phyloP scores from a whole-genome alignment of 2,888 invertebrate genomes.

The Lasioglossum oenotherae region DNA sequence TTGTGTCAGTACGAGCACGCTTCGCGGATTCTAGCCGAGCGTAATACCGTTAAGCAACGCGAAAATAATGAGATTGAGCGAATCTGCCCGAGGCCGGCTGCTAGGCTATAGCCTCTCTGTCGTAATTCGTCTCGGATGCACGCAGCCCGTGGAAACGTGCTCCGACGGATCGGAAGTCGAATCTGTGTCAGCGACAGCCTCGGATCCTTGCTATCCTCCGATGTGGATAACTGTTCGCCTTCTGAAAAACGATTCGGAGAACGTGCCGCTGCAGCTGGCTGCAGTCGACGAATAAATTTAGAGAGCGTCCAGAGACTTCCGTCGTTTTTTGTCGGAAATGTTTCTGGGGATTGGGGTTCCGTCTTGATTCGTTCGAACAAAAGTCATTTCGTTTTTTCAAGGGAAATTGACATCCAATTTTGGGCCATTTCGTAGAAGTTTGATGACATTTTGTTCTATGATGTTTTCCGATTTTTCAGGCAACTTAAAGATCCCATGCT shows the following conservation, averaged over 20 bases:
- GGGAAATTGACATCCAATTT: too few species aligned
- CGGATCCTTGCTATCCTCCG: background rate
- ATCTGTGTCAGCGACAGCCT: conserved; percentile 11
- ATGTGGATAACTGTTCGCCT: background rate
- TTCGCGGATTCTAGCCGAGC: conserved; percentile 48
- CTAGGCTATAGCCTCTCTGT: background rate
- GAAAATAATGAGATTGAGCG: conserved; percentile 39
- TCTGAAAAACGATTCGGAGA: background rate
- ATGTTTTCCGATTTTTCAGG: too few species aligned
- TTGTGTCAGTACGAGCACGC: conserved; percentile 60
- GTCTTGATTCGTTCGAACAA: background rate
- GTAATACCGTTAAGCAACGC: conserved; percentile 61
- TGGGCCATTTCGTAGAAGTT: too few species aligned
- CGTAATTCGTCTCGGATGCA: conserved; percentile 16
- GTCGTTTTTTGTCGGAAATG: background rate
- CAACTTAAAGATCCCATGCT: too few species aligned
- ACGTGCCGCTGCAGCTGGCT: background rate
- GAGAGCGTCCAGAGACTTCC: background rate
- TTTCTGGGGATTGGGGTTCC: background rate
- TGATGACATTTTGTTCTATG: too few species aligned
- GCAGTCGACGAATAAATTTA: background rate
- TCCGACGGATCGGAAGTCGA: conserved; percentile 1
- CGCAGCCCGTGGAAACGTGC: background rate
- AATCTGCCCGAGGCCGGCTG: conserved; percentile 34
- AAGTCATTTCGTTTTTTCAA: too few species aligned